Evolutionary conservation across 2,797 vertebrate genomes (phyloP), one percentile per base, ranked within the genome.

Genomic region (Lycodopsis pacificus): DNA sequence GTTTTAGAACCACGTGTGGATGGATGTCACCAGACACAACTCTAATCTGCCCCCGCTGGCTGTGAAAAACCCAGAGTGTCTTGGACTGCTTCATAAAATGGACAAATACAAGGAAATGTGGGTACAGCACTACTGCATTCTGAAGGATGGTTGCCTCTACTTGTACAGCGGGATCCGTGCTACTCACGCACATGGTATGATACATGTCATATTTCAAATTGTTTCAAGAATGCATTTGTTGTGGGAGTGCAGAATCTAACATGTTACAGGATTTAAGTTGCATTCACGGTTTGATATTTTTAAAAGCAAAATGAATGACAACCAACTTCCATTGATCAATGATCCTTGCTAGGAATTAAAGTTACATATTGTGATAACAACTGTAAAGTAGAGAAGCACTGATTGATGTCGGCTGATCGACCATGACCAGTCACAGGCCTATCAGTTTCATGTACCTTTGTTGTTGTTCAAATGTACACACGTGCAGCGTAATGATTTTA

Each of bases 131-230:
- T 98, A 98, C 59, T 97, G 97, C 86, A 94, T 98, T 65, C 91
- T 99, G 72, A 98, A 98, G 84, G 97, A 98, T 1, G 96, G 92
- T 7, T 99, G 97, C 74, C 93, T 98, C 63, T 98, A 96, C 82
- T 94, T 98, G 79, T 98, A 97, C 69, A 89, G 93, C 4, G 95
- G 96, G 53, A 97, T 98, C 64, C 95, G 96, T 0, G 95, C 97
- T n/a, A 97, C 96, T 3, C 94, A 93, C 36, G 96, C 97, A 53
- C 94, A 95, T 68, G 97, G 97, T 97, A 95, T 0, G 54, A 42
- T 44, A 8, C 14, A 44, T 34, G 22, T 72, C 10, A 30, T 54
- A 10, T 71, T 27, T 71, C 17, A 54, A 40, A 64, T 51, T 10
- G 20, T 49, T 49, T 49, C 9, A 49, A n/a, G n/a, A 49, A 20